Percentiles rank a stretch among this genome's conserved stretches.
Evolutionary conservation across 2,797 vertebrate species (phyloP).

Genomic region (Trichosurus vulpecula): DNA sequence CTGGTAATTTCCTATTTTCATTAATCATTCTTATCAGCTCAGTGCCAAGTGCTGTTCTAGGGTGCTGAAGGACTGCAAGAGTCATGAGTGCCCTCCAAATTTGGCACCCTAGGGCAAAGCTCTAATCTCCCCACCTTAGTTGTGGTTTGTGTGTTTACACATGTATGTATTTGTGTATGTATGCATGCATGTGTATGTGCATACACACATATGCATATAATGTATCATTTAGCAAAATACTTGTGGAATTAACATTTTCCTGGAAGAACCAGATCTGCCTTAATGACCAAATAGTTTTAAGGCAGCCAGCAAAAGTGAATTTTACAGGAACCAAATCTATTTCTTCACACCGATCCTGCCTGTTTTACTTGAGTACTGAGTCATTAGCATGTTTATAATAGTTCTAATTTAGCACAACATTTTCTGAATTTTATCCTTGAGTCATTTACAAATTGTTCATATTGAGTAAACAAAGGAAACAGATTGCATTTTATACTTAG

Average conservation of each 20-base stretch:
- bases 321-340: conserved; percentile 86
- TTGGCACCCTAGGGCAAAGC: background rate
- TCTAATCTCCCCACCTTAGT: background rate
- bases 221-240: conserved; percentile 80
- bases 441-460: conserved; percentile 91
- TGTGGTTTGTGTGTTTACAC: background rate
- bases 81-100: background rate
- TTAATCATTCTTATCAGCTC: background rate
- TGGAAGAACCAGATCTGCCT: conserved; percentile 85
- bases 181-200: too few species aligned
- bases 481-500: conserved; percentile 91
- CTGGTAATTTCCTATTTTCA: background rate
- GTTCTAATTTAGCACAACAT: conserved; percentile 90
- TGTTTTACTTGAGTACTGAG: conserved; percentile 87
- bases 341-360: conserved; percentile 85
- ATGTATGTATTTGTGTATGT: background rate
- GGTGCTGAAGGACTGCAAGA: background rate
- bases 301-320: conserved; percentile 85
- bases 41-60: background rate
- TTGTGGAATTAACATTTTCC: conserved; percentile 83
- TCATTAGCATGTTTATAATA: conserved; percentile 91
- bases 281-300: conserved; percentile 85
- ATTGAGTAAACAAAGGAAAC: conserved; percentile 90
- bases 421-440: conserved; percentile 90
- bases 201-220: conserved; percentile 46